Evolutionary conservation across 2,113 vertebrate genomes (phyloP).

Genomic region (Ptilorrhoa leucosticta): DNA sequence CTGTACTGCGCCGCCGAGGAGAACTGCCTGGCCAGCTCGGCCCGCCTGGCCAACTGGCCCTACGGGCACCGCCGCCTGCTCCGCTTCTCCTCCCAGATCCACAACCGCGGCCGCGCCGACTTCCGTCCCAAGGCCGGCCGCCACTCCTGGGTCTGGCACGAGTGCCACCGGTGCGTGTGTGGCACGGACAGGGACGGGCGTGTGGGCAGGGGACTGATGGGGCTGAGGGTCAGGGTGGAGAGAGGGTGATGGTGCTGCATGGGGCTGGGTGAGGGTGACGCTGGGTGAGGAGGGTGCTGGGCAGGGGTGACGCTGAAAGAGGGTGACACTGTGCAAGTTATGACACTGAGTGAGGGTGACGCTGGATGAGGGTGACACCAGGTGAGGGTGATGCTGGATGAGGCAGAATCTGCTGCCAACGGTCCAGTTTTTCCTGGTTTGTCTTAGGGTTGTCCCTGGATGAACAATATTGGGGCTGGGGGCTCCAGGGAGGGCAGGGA

Average conservation of each 20-base stretch:
- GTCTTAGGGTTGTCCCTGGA: neutral
- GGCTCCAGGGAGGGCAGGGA: too few relatives aligned
- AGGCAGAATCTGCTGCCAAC: neutral
- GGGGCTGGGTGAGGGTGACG: neutral
- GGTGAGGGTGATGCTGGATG: neutral
- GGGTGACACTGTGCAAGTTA: neutral
- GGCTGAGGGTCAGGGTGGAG: neutral
- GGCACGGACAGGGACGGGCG: fast-evolving
- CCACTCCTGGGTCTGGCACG: conserved; percentile 98
- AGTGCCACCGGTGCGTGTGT: conserved; percentile 86
- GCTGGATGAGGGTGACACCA: fast-evolving
- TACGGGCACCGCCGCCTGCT: conserved; percentile 94
- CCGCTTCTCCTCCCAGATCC: conserved; percentile 97
- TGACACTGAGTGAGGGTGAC: neutral
- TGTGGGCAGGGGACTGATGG: neutral
- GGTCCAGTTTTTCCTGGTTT: fast-evolving
- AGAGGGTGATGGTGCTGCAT: neutral
- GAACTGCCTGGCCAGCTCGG: conserved; percentile 89
- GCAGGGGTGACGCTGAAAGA: neutral
- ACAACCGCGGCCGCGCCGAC: conserved; percentile 92
- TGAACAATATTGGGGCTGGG: neutral
- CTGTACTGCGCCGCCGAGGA: conserved; percentile 94
- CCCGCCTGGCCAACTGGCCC: conserved; percentile 92
- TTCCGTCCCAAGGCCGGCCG: conserved; percentile 94
- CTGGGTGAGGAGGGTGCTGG: neutral